Conservation (phyloP, 2,888 invertebrate genomes). For the Netelia inedita region DNA sequence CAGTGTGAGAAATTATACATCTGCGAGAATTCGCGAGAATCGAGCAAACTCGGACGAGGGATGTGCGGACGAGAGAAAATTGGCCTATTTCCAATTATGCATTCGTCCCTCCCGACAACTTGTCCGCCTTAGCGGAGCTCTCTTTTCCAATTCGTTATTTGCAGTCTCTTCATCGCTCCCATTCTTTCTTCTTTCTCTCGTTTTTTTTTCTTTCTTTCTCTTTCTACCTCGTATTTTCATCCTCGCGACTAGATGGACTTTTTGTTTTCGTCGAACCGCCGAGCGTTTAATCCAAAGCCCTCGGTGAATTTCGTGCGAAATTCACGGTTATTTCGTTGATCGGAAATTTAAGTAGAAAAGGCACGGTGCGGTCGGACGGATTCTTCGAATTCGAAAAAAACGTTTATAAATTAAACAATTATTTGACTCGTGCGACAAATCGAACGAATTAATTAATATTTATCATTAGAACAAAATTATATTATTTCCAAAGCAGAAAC, state of each 20-base stretch:
- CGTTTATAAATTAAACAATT: neutral
- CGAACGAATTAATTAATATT: neutral
- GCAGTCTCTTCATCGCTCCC: slow-evolving; percentile 50
- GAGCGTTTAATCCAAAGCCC: neutral
- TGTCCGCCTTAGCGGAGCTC: slow-evolving; percentile 38
- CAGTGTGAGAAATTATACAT: neutral
- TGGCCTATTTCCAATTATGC: slow-evolving; percentile 64
- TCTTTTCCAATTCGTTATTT: slow-evolving; percentile 59
- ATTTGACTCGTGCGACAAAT: neutral
- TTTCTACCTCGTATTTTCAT: slow-evolving; percentile 5
- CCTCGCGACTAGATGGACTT: slow-evolving; percentile 40
- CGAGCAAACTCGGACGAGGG: slow-evolving; percentile 28
- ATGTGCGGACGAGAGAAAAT: slow-evolving; percentile 56
- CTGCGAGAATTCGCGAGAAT: neutral
- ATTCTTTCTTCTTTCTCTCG: neutral
- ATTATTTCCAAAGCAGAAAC: too few species aligned
- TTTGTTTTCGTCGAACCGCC: slow-evolving; percentile 22
- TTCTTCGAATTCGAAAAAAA: neutral
- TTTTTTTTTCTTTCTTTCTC: neutral
- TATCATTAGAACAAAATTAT: too few species aligned
- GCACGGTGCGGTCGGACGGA: neutral
- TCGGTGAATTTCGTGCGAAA: neutral
- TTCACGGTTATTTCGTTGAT: neutral
- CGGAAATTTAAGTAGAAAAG: slow-evolving; percentile 30
- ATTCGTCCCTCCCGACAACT: slow-evolving; percentile 57